A percentile compares a stretch with the other conserved stretches of the same genome.
Conservation (phyloP, 1,140 invertebrate genomes). For the Hylyphantes graminicola region DNA sequence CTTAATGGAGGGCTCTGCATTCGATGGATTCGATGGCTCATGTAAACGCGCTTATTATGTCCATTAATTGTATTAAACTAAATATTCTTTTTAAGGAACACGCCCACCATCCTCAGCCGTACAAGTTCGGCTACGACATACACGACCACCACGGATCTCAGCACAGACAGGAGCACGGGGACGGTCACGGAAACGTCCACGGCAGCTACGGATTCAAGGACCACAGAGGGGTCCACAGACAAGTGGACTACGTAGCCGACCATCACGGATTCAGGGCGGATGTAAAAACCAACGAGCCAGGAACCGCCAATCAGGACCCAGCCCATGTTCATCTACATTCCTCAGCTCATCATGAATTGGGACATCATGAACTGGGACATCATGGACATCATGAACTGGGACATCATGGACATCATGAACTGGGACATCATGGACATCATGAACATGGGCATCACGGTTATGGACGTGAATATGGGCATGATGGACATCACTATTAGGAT, state of each 20-base stretch:
- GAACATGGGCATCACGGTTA: neutral
- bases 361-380: neutral
- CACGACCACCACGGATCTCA: slow-evolving; percentile 37
- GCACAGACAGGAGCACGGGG: slow-evolving; percentile 50
- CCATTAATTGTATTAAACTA: no score
- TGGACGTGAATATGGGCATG: neutral
- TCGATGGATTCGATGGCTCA: no score
- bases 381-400: neutral
- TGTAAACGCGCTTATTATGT: no score
- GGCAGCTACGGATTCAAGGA: slow-evolving; percentile 54
- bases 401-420: neutral
- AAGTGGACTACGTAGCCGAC: slow-evolving; percentile 61
- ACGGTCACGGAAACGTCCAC: slow-evolving; percentile 45
- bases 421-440: neutral
- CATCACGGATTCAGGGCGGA: slow-evolving; percentile 60
- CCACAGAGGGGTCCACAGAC: slow-evolving; percentile 47
- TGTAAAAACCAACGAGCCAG: slow-evolving; percentile 61
- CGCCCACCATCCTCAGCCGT: slow-evolving; percentile 49
- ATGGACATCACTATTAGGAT: slow-evolving; percentile 3
- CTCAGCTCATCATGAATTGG: slow-evolving; percentile 5
- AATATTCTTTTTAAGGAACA: neutral
- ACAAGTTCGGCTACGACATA: slow-evolving; percentile 46
- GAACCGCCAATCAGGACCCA: slow-evolving; percentile 56
- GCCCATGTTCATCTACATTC: slow-evolving; percentile 25
- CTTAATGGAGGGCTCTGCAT: no score